Conservation (phyloP, 2,888 invertebrate genomes). For the Palloptera scutellata region DNA sequence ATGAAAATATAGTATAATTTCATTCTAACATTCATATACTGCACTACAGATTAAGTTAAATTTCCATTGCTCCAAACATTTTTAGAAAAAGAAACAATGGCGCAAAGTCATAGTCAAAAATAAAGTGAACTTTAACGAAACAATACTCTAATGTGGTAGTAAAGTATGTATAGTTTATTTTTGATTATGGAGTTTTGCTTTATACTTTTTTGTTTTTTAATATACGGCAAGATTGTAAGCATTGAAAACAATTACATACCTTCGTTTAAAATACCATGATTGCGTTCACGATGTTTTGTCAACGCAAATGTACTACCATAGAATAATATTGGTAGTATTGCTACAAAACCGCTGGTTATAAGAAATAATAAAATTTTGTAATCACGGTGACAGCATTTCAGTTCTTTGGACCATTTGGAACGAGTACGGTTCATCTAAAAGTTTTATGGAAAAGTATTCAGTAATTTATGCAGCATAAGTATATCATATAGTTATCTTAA, state of each 20-base stretch:
- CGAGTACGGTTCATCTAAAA: constrained; percentile 59
- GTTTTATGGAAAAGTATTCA: background rate
- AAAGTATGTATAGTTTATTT: no score
- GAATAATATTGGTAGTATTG: constrained; percentile 51
- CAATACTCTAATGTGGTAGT: no score
- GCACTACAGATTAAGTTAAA: no score
- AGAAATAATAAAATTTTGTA: constrained; percentile 46
- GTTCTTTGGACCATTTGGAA: constrained; percentile 51
- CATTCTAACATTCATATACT: background rate
- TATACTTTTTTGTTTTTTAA: no score
- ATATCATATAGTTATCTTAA: no score
- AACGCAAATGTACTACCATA: constrained; percentile 47
- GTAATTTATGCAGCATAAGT: background rate
- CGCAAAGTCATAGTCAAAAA: no score
- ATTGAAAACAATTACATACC: constrained; percentile 31
- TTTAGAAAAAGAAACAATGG: no score
- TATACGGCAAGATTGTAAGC: no score
- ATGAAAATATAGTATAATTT: background rate
- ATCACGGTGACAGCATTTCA: constrained; percentile 54
- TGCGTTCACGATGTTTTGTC: constrained; percentile 51
- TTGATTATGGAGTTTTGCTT: no score
- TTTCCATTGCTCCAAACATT: no score
- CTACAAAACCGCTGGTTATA: constrained; percentile 41
- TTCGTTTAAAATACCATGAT: constrained; percentile 49
- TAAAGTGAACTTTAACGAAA: no score